Percentiles rank a stretch among this genome's conserved stretches.
phyloP scores from a whole-genome alignment of 2,797 vertebrate genomes.

The Rhinoraja longicauda region DNA sequence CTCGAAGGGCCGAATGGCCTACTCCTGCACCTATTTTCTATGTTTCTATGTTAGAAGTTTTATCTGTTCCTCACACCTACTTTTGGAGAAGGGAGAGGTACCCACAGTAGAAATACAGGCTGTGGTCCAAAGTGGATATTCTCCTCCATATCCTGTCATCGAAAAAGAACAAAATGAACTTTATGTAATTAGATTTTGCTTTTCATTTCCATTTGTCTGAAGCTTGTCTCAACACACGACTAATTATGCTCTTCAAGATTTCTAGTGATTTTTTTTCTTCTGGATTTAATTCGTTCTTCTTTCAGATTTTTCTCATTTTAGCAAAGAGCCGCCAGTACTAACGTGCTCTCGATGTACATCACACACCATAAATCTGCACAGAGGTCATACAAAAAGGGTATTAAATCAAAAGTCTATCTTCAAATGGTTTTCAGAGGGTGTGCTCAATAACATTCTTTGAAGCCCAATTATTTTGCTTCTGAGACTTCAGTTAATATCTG shows the following conservation, averaged over 20 bases:
- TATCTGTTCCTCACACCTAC: not conserved
- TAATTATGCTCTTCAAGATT: not conserved
- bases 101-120: not conserved
- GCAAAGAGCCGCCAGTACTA: not conserved
- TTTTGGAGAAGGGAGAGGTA: not conserved
- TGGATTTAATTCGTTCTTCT: not conserved
- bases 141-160: not conserved
- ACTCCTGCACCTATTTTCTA: too few relatives aligned
- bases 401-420: not conserved
- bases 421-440: conserved; percentile 3
- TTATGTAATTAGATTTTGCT: not conserved
- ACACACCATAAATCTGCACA: not conserved
- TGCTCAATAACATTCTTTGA: not conserved
- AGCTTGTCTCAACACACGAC: not conserved
- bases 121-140: not conserved
- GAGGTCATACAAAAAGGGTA: not conserved
- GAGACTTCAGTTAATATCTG: not conserved
- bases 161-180: not conserved
- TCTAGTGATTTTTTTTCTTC: not conserved
- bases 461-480: not conserved
- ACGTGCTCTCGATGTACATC: not conserved
- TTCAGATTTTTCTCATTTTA: not conserved
- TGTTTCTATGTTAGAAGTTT: not conserved
- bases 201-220: not conserved
- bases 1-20: too few relatives aligned